Evolutionary conservation across 2,113 vertebrate genomes (phyloP), one percentile per base, ranked within the genome.

Genomic region (Lepus europaeus): DNA sequence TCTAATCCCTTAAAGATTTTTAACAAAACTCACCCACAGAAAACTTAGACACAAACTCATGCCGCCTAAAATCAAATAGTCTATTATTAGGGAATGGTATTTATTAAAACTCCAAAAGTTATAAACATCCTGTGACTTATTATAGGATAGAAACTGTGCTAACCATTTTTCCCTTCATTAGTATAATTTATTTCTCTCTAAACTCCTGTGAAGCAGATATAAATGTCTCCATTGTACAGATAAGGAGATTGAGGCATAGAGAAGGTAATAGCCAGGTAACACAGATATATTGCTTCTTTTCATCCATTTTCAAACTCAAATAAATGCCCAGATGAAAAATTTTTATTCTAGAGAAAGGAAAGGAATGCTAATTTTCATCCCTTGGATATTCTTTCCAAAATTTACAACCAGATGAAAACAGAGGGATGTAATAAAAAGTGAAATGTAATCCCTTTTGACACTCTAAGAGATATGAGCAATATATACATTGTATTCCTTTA

Each of bases 371-470:
- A 90, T 93, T 93, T 89, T 49, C 25, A 81, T 56, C 19, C 25
- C 53, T n/a, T 77, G 22, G 51, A 94, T 10, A 93, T 4, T 79
- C 49, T 70, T 94, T 49, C 29, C n/a, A 39, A 73, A 95, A 95
- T 92, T 94, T 94, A 74, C 31, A 95, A 79, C 17, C 49, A 91
- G 45, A 88, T 85, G 29, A 97, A 94, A 93, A 90, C 69, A 87
- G 19, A 92, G 72, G 19, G 7, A 74, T 36, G 79, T 91, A 80
- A 94, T 72, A 56, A 82, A 91, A 94, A 89, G 69, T 20, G 51
- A 89, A 96, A 87, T 90, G 25, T 33, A 92, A 93, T 92, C 64
- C 36, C 84, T 25, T 82, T 63, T 59, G 39, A 84, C 51, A 91
- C 27, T 72, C 72, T 49, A 45, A 79, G 59, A 95, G 27, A 73